Percentiles rank a stretch among this genome's conserved stretches.
These are phyloP conservation scores for Gymnoscopelus braueri DNA, from an alignment of 2,797 vertebrate genomes.

Conservation along the genomic window DNA sequence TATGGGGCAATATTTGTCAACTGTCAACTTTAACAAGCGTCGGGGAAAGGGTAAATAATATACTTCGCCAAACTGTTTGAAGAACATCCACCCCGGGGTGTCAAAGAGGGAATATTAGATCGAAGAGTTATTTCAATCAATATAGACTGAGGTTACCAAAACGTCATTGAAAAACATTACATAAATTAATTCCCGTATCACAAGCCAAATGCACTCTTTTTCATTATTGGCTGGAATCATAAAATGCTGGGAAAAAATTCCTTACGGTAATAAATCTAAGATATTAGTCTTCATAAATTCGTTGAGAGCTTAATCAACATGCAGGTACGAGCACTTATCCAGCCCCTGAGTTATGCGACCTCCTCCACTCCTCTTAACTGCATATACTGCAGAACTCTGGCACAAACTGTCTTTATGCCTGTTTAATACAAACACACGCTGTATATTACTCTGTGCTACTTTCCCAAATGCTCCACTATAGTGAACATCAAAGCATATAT, in stretches of 20 bases:
- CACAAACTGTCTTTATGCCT: slow-evolving; percentile 56
- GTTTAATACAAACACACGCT: slow-evolving; percentile 57
- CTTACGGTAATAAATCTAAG: slow-evolving; percentile 49
- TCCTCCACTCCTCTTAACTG: slow-evolving; percentile 56
- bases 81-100: slow-evolving; percentile 29
- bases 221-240: slow-evolving; percentile 42
- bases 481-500: slow-evolving; percentile 34
- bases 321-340: slow-evolving; percentile 37
- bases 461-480: slow-evolving; percentile 52
- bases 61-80: slow-evolving; percentile 18
- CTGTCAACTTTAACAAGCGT: slow-evolving; percentile 32
- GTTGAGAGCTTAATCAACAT: slow-evolving; percentile 62
- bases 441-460: slow-evolving; percentile 53
- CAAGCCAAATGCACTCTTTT: slow-evolving; percentile 44
- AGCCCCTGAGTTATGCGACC: slow-evolving; percentile 49
- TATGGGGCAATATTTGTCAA: not conserved
- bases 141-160: slow-evolving; percentile 55
- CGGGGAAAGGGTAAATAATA: slow-evolving; percentile 29
- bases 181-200: slow-evolving; percentile 47
- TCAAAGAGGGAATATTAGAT: slow-evolving; percentile 41
- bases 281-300: slow-evolving; percentile 46
- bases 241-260: slow-evolving; percentile 41
- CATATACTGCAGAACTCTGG: slow-evolving; percentile 19
- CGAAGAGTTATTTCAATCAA: slow-evolving; percentile 60
- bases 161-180: slow-evolving; percentile 55